Evolutionary conservation across 2,797 vertebrate genomes (phyloP).

Genomic region (Apogon hyalosoma): DNA sequence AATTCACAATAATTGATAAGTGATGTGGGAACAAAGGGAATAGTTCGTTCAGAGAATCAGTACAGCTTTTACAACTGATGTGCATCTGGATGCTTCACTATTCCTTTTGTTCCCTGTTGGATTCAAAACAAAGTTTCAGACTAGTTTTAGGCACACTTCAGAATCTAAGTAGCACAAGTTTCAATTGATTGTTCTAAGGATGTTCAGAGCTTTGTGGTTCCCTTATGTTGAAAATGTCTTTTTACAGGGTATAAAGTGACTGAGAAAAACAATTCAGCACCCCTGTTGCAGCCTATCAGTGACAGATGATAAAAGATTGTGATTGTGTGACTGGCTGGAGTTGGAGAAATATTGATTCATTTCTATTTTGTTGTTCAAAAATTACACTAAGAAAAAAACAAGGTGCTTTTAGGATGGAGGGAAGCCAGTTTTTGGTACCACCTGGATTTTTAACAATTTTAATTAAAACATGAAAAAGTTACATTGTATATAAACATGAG

Average conservation of each 20-base stretch:
- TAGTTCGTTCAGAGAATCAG: conserved; percentile 4
- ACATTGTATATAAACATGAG: conserved; percentile 10
- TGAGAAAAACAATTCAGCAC: conserved; percentile 34
- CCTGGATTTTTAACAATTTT: not conserved
- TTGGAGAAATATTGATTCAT: conserved; percentile 39
- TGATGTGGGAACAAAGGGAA: not conserved
- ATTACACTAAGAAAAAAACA: conserved; percentile 21
- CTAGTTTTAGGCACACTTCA: not conserved
- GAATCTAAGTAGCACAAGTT: conserved; percentile 5
- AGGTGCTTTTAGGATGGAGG: too few species aligned
- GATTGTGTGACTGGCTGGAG: conserved; percentile 21
- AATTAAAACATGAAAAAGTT: conserved; percentile 29
- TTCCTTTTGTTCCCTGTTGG: conserved; percentile 17
- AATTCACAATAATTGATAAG: conserved; percentile 10
- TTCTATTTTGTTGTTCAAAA: conserved; percentile 40
- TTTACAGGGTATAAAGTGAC: conserved; percentile 14
- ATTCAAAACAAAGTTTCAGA: conserved; percentile 5
- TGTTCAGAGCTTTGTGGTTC: conserved; percentile 7
- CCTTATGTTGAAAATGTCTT: conserved; percentile 9
- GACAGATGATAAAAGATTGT: conserved; percentile 27
- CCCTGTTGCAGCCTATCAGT: conserved; percentile 14
- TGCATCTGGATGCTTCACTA: not conserved
- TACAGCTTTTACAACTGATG: not conserved
- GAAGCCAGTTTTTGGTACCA: too few species aligned
- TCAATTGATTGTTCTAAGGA: not conserved